Conservation (phyloP, 1,140 invertebrate species). For the Drosophila teissieri region DNA sequence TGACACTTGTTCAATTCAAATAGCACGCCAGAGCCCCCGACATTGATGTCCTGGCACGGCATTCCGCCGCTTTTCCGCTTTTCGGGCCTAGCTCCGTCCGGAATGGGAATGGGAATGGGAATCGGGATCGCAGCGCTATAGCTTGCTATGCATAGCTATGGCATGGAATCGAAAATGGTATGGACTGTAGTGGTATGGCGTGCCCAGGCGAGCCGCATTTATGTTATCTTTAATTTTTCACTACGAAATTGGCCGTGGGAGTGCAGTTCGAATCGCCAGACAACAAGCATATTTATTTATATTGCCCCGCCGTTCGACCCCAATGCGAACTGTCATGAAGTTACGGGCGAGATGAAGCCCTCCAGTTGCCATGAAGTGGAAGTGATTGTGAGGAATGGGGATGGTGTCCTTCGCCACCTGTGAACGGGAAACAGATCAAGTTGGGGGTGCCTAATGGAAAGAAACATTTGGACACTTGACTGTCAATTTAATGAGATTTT, state of each 20-base stretch:
- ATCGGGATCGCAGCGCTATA: neutral
- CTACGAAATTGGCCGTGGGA: conserved; percentile 75
- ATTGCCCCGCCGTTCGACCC: conserved; percentile 41
- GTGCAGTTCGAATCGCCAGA: conserved; percentile 73
- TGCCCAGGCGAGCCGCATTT: conserved; percentile 69
- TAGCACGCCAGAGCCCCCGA: conserved; percentile 72
- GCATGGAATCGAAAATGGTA: neutral
- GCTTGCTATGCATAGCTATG: neutral
- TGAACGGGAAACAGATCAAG: neutral
- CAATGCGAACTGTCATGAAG: conserved; percentile 48
- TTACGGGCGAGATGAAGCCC: conserved; percentile 12
- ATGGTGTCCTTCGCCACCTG: conserved; percentile 1
- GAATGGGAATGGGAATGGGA: neutral
- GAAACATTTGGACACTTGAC: neutral
- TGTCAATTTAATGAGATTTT: conserved; percentile 1
- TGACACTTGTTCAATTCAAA: conserved; percentile 82
- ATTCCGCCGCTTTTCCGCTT: conserved; percentile 39
- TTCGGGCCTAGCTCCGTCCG: conserved; percentile 11
- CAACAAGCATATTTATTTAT: conserved; percentile 68
- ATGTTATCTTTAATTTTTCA: conserved; percentile 81
- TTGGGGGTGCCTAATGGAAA: neutral
- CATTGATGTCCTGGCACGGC: conserved; percentile 78
- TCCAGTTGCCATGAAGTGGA: conserved; percentile 10
- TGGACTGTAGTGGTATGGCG: conserved; percentile 46
- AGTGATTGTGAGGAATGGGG: neutral